A percentile compares a stretch with the other conserved stretches of the same genome.
Evolutionary conservation across 2,888 invertebrate species (phyloP).

Genomic region (Scelioninae gen. 1): DNA sequence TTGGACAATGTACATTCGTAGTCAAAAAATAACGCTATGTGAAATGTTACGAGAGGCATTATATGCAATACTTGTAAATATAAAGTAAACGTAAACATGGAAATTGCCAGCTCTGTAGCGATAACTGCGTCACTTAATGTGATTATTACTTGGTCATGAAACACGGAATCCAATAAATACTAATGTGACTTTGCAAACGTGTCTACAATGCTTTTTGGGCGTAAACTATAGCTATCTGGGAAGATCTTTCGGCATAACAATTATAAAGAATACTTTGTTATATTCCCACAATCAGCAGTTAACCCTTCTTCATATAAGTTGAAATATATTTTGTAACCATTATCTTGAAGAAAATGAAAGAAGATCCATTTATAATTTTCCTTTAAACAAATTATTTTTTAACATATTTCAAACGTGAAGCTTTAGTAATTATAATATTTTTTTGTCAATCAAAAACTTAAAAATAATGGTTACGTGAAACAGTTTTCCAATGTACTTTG

Average conservation of each 20-base stretch:
- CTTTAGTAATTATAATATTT: too few species aligned
- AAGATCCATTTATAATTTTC: background rate
- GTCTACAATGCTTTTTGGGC: constrained; percentile 24
- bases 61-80: constrained; percentile 62
- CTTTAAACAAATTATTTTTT: too few species aligned
- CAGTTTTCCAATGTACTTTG: background rate
- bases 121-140: constrained; percentile 82
- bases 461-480: too few species aligned
- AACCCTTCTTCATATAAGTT: too few species aligned
- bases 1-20: constrained; percentile 60
- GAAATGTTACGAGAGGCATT: constrained; percentile 69
- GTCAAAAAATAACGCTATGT: constrained; percentile 48
- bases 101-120: constrained; percentile 74
- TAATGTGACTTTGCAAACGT: constrained; percentile 70
- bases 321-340: background rate
- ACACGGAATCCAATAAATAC: constrained; percentile 81
- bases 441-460: too few species aligned
- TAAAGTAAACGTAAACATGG: constrained; percentile 34
- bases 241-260: background rate
- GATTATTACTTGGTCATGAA: constrained; percentile 82
- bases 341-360: background rate
- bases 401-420: too few species aligned
- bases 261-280: background rate
- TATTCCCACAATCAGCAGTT: too few species aligned
- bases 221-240: background rate